These are phyloP conservation scores for Galagoides demidoff DNA, from an alignment of 2,797 vertebrate species.

Conservation along the genomic window DNA sequence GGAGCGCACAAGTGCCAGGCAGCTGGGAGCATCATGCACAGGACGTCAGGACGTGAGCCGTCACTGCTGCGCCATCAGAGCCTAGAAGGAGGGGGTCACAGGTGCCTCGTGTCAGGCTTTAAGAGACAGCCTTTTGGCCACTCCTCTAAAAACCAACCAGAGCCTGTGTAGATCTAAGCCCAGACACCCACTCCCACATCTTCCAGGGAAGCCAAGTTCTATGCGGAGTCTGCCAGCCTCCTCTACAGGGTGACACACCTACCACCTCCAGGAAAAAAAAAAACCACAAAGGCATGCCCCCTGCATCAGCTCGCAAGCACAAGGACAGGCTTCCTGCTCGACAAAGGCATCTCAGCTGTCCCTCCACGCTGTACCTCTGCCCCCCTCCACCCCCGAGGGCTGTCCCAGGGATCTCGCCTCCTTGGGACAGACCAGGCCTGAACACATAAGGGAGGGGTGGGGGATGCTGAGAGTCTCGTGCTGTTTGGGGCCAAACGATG, in stretches of 20 bases:
- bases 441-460: not conserved
- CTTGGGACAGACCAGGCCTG: rapidly evolving
- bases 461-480: rapidly evolving
- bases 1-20: not conserved
- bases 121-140: not conserved
- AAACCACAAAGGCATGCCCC: not conserved
- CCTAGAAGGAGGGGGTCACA: not conserved
- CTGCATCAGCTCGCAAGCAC: not conserved
- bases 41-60: not conserved
- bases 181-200: rapidly evolving
- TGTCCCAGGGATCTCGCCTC: not conserved
- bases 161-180: too few relatives aligned
- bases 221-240: not conserved
- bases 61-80: rapidly evolving
- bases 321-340: not conserved
- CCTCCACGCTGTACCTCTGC: not conserved
- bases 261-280: too few relatives aligned
- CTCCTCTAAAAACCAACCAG: slow-evolving; percentile 16
- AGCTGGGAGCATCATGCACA: rapidly evolving
- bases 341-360: not conserved
- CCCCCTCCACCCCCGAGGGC: too few relatives aligned
- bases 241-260: not conserved
- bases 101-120: not conserved
- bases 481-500: not conserved
- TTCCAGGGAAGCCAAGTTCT: not conserved